These are phyloP conservation scores for Stramonita haemastoma DNA, from an alignment of 2,888 invertebrate species.

Conservation along the genomic window DNA sequence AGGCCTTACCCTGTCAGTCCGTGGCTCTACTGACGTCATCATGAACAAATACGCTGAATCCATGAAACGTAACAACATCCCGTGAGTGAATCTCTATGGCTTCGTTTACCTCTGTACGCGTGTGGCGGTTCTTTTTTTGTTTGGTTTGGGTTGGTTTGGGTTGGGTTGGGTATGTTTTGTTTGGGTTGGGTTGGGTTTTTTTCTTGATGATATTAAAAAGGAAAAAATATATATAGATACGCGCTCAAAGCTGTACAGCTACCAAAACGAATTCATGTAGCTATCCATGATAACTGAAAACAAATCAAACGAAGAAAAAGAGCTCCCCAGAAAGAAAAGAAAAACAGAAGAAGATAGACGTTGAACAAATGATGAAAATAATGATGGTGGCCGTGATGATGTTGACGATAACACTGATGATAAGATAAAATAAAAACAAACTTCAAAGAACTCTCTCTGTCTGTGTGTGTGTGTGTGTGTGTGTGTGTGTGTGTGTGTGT, in stretches of 20 bases:
- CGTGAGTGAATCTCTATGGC: constrained; percentile 54
- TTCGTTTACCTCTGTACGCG: neutral
- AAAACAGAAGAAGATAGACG: too few relatives aligned
- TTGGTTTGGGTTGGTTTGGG: too few relatives aligned
- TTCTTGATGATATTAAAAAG: too few relatives aligned
- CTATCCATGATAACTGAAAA: too few relatives aligned
- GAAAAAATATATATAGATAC: too few relatives aligned
- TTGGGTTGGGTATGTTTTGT: too few relatives aligned
- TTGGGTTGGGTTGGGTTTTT: too few relatives aligned
- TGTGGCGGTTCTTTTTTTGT: neutral
- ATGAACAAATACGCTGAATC: constrained; percentile 65
- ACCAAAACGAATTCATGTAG: neutral
- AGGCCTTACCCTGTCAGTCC: constrained; percentile 62
- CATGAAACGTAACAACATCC: constrained; percentile 65
- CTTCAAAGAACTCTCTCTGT: too few relatives aligned
- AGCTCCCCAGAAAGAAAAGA: neutral
- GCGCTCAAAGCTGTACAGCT: neutral
- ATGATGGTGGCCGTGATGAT: neutral
- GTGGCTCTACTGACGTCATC: constrained; percentile 58
- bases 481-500: constrained; percentile 1
- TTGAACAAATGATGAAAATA: neutral
- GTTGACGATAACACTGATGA: neutral
- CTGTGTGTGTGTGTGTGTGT: constrained; percentile 29
- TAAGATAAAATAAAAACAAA: too few relatives aligned
- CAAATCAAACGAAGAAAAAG: neutral